A percentile compares a stretch with the other conserved stretches of the same genome.
Evolutionary conservation across 2,888 invertebrate genomes (phyloP).

Genomic region (Lomographa bimaculata): DNA sequence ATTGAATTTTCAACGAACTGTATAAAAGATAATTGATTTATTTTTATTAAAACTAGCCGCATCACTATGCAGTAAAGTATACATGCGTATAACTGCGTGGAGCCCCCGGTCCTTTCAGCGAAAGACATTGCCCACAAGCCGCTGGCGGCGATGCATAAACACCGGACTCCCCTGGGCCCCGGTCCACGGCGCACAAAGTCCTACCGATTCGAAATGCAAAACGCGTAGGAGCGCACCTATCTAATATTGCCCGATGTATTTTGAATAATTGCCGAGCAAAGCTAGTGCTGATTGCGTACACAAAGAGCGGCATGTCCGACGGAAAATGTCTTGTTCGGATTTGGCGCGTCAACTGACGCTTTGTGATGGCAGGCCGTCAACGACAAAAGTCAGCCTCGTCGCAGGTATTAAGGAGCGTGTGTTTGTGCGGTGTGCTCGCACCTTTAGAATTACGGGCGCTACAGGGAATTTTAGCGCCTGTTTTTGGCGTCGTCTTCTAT

Average conservation of each 20-base stretch:
- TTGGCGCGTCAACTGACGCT: constrained; percentile 40
- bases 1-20: no score
- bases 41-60: no score
- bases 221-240: constrained; percentile 77
- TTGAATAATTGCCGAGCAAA: constrained; percentile 78
- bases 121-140: constrained; percentile 67
- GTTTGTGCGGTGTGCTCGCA: constrained; percentile 11
- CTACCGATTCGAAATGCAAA: constrained; percentile 80
- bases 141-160: constrained; percentile 65
- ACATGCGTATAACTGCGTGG: no score
- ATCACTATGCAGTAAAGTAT: no score
- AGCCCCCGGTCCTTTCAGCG: no score
- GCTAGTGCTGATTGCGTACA: constrained; percentile 67
- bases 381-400: constrained; percentile 28
- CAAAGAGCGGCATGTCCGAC: constrained; percentile 62
- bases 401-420: constrained; percentile 24
- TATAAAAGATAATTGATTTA: no score
- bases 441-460: constrained; percentile 13
- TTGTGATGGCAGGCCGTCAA: constrained; percentile 30
- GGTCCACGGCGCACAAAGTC: constrained; percentile 58
- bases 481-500: constrained; percentile 1
- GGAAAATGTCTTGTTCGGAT: constrained; percentile 72
- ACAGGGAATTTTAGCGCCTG: constrained; percentile 3
- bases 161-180: constrained; percentile 61
- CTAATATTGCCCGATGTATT: constrained; percentile 81